Evolutionary conservation across 1,140 invertebrate genomes (phyloP).

Genomic region (Heterodera schachtii): DNA sequence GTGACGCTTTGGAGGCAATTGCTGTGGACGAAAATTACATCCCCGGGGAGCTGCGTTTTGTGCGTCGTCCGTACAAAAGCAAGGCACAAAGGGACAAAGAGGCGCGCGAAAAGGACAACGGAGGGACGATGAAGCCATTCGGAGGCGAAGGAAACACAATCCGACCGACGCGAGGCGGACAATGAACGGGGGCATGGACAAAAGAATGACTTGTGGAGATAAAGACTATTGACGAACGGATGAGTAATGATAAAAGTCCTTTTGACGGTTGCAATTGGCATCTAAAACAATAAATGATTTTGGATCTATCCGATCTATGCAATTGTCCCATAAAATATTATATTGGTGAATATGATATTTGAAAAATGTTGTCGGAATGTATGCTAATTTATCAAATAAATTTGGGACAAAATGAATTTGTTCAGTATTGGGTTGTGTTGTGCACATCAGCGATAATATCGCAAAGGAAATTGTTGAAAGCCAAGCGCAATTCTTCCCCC

Average conservation of each 20-base stretch:
- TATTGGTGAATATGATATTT: background rate
- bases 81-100: constrained; percentile 40
- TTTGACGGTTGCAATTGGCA: no score
- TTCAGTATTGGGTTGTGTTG: constrained; percentile 4
- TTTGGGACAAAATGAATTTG: background rate
- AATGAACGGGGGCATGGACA: background rate
- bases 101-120: constrained; percentile 11
- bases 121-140: constrained; percentile 16
- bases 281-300: no score
- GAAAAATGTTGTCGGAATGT: no score
- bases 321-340: constrained; percentile 1
- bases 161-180: background rate
- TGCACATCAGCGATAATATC: constrained; percentile 41
- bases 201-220: no score
- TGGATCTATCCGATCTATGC: background rate
- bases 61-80: constrained; percentile 60
- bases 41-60: constrained; percentile 53
- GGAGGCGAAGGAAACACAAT: constrained; percentile 26
- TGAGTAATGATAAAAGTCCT: no score
- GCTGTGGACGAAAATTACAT: constrained; percentile 40
- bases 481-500: constrained; percentile 45
- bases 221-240: no score
- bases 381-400: no score
- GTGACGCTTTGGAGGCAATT: constrained; percentile 28
- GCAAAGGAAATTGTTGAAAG: constrained; percentile 55